phyloP scores from a whole-genome alignment of 2,888 invertebrate species.

The Coelopa pilipes region DNA sequence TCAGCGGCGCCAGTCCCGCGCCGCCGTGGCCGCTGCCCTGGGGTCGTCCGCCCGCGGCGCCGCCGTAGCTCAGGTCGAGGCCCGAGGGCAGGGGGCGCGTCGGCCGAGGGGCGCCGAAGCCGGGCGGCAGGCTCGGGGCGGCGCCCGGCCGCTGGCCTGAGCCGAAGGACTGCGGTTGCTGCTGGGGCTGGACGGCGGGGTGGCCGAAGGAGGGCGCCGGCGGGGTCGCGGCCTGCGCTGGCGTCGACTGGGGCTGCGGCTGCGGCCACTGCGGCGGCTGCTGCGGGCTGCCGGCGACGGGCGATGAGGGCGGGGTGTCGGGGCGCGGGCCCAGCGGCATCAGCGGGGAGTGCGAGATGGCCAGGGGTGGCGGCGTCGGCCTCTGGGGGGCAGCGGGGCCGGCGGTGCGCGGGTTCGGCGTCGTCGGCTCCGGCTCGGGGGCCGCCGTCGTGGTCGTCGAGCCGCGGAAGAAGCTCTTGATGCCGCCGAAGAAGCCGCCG shows the following conservation, averaged over 20 bases:
- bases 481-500: slow-evolving; percentile 59
- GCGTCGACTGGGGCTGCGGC: slow-evolving; percentile 17
- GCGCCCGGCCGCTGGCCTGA: slow-evolving; percentile 39
- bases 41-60: slow-evolving; percentile 41
- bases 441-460: slow-evolving; percentile 49
- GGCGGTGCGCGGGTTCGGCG: slow-evolving; percentile 21
- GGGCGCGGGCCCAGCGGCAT: slow-evolving; percentile 61
- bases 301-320: slow-evolving; percentile 59
- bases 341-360: slow-evolving; percentile 57
- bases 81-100: slow-evolving; percentile 60
- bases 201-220: not conserved
- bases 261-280: slow-evolving; percentile 53
- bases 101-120: slow-evolving; percentile 55
- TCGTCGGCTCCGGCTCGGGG: slow-evolving; percentile 41
- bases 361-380: slow-evolving; percentile 50
- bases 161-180: slow-evolving; percentile 1
- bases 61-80: slow-evolving; percentile 60
- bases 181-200: not conserved
- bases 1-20: slow-evolving; percentile 53
- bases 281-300: slow-evolving; percentile 51
- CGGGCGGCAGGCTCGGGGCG: slow-evolving; percentile 52
- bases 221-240: slow-evolving; percentile 8
- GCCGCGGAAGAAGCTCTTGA: slow-evolving; percentile 58
- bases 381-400: slow-evolving; percentile 22
- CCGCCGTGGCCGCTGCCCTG: slow-evolving; percentile 46